A percentile compares a stretch with the other conserved stretches of the same genome.
phyloP scores from a whole-genome alignment of 2,888 invertebrate genomes.

The Temnothorax rugatulus region DNA sequence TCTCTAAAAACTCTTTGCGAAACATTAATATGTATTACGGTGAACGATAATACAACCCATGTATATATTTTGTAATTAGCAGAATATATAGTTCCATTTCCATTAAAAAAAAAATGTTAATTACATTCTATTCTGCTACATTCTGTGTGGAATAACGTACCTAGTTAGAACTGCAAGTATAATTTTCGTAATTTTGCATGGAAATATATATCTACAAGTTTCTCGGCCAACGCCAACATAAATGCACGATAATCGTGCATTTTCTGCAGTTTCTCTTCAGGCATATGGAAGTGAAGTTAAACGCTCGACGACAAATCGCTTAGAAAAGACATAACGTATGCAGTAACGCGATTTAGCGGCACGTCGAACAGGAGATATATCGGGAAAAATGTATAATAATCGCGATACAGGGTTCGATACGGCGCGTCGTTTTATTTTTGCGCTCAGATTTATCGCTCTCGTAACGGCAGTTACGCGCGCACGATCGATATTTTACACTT shows the following conservation, averaged over 20 bases:
- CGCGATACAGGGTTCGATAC: constrained; percentile 35
- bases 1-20: neutral
- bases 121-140: neutral
- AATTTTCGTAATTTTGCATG: constrained; percentile 23
- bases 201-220: constrained; percentile 23
- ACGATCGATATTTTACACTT: constrained; percentile 63
- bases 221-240: neutral
- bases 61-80: neutral
- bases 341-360: constrained; percentile 32
- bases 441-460: constrained; percentile 38
- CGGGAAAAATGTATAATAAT: constrained; percentile 50
- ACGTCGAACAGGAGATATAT: constrained; percentile 41
- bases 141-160: neutral
- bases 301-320: constrained; percentile 27
- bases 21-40: neutral
- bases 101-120: constrained; percentile 8
- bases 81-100: neutral
- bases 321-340: constrained; percentile 20
- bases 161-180: constrained; percentile 11
- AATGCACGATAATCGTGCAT: neutral
- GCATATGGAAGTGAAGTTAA: constrained; percentile 10
- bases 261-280: constrained; percentile 10
- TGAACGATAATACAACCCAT: neutral
- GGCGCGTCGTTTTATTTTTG: constrained; percentile 28
- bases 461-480: constrained; percentile 53